Base-by-base conservation (phyloP, 1,140 invertebrate species). In the Drosophila insularis region DNA sequence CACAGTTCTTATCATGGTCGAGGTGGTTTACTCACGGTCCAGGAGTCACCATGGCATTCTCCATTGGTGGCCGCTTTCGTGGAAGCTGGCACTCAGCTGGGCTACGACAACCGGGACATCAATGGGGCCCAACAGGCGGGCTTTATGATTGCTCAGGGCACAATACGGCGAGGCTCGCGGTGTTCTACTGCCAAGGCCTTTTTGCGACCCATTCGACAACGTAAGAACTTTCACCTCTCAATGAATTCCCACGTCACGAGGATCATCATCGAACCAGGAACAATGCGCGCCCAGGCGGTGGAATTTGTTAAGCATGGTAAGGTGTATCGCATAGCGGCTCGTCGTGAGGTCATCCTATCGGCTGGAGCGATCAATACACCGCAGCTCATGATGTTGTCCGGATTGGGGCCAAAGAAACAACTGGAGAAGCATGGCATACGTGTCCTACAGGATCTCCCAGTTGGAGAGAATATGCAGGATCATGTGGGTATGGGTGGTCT, bases 111-210 rank as follows among this genome's bases (percentile, higher is more conserved):
- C 81, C 94, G 96, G 54, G 97, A 98, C 85, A 96, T 98, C 8
- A 98, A 97, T 93, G 96, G 97, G 32, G 95, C 95, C 65, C 91
- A 94, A 2, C 96, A 97, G 92, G 95, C 95, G 1, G 96, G 97
- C 4, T 97, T 97, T 70, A 97, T 97, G 96, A 95, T 97, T 40
- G 95, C 96, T 3, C 97, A 98, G 93, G 98, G 95, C 5, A 99
- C 97, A 0, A 97, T 98, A 17, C 91, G 97, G 71, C 92, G 96
- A 53, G 97, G 97, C 0, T 95, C 94, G 0, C 93, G 98, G 55
- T 99, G 98, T 91, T 98, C 96, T 69, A 97, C 97, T 6, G 96
- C 97, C 0, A 97, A 97, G 92, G 97, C 97, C 0, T 98, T 98
- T 80, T 90, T 98, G 4, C 92, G 96, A 68, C 97, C 97, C 6